phyloP scores from a whole-genome alignment of 1,140 invertebrate genomes.

The Brachionus rotundiformis region DNA sequence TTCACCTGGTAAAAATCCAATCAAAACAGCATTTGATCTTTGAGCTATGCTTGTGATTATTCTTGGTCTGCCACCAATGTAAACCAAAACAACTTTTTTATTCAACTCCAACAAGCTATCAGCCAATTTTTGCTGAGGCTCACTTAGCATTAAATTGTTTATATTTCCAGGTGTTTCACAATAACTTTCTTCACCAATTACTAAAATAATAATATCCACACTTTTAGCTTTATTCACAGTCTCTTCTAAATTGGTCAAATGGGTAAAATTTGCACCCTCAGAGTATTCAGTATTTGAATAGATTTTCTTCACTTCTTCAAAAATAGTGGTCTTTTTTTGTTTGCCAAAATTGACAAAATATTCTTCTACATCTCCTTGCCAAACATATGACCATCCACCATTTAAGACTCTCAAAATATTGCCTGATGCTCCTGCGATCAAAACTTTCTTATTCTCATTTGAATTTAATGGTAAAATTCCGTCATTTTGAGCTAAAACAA shows the following conservation, averaged over 20 bases:
- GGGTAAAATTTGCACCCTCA: neutral
- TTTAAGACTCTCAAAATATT: constrained; percentile 1
- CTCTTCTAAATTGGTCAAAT: constrained; percentile 3
- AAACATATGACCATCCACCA: constrained; percentile 40
- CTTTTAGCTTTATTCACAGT: neutral
- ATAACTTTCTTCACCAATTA: constrained; percentile 13
- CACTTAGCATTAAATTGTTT: neutral
- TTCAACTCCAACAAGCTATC: neutral
- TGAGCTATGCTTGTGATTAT: neutral
- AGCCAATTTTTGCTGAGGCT: neutral
- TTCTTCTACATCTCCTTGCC: constrained; percentile 25
- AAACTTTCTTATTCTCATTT: neutral
- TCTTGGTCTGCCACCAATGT: constrained; percentile 17
- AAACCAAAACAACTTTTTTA: neutral
- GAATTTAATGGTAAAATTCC: neutral
- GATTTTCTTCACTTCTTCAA: neutral
- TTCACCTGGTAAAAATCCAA: constrained; percentile 21
- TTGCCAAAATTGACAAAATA: neutral
- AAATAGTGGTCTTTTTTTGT: neutral
- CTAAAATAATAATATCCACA: neutral
- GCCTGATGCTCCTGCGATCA: neutral
- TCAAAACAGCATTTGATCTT: neutral
- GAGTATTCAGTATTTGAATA: neutral
- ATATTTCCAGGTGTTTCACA: constrained; percentile 20
- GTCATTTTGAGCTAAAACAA: constrained; percentile 24